Evolutionary conservation across 2,113 vertebrate species (phyloP), one percentile per base, ranked within the genome.

Genomic region (Vulpes vulpes): DNA sequence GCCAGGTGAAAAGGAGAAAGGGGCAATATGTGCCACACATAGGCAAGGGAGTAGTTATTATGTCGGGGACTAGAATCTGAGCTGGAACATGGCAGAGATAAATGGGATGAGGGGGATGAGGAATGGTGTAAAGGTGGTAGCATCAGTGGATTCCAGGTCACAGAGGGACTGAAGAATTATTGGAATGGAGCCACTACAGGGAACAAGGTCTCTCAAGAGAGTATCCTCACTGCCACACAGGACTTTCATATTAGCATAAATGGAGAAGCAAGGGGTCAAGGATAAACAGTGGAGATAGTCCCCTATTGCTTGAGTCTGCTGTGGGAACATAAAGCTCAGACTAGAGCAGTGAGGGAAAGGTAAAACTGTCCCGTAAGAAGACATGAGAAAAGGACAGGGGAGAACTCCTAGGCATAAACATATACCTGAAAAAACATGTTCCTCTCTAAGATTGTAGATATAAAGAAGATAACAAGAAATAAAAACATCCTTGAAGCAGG

Each of bases 261-360:
- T 22, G 71, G 43, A 92, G 51, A 82, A 60, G 12, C 35, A 43
- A 94, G 51, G 71, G 43, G 30, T 92, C 80, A 95, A 98, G 59
- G 78, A 79, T 69, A 57, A 53, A 76, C 10, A 89, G 22, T 22
- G 89, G 79, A 86, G 30, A 71, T 30, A 0, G 2, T 60, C 19
- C 49, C 17, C 22, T 59, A 25, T 19, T 81, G 49, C 73, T 89
- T 55, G 94, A 67, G 57, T 27, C 32, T 51, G 25, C 30, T 14
- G 22, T 35, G 32, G 62, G 53, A 83, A 94, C 27, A 93, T 67
- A 55, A 16, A 67, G 83, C 11, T 89, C 62, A 87, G 11, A 80
- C 12, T 53, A 59, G 8, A 64, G 8, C 23, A 51, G 32, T 89
- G 80, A 71, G 25, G 62, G 35, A 43, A 89, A 73, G 53, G 74